Conservation (phyloP, 2,797 vertebrate genomes). For the Pseudomugil gertrudae region DNA sequence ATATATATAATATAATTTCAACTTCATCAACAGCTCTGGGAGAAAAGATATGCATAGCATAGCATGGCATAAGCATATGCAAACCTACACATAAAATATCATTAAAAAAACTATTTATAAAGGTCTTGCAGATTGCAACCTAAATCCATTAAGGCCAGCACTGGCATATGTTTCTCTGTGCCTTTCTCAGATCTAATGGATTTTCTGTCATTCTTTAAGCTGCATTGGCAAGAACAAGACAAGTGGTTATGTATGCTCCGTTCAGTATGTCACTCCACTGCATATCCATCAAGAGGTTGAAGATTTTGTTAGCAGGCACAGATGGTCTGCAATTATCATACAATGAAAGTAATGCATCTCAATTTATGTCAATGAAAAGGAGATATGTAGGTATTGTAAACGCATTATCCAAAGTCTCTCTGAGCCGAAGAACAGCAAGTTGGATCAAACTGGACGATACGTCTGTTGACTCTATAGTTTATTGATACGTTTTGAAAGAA, state of each 20-base stretch:
- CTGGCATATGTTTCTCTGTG: conserved; percentile 49
- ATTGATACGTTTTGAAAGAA: conserved; percentile 40
- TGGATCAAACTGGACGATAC: conserved; percentile 57
- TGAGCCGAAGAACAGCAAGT: conserved; percentile 48
- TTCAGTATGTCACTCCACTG: conserved; percentile 61
- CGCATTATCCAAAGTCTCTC: conserved; percentile 60
- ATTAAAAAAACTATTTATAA: conserved; percentile 7
- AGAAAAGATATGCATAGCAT: conserved; percentile 5
- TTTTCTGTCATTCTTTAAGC: conserved; percentile 72
- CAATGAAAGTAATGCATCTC: conserved; percentile 75
- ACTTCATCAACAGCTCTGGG: conserved; percentile 41
- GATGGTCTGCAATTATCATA: conserved; percentile 77
- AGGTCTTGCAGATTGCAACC: conserved; percentile 36
- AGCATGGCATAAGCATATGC: not conserved
- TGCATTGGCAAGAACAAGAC: conserved; percentile 63
- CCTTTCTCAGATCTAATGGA: conserved; percentile 64
- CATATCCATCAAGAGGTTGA: conserved; percentile 71
- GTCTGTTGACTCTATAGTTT: conserved; percentile 53
- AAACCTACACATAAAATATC: conserved; percentile 4
- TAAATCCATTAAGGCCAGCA: conserved; percentile 49
- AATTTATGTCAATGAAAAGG: conserved; percentile 73
- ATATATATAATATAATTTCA: conserved; percentile 41
- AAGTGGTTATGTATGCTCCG: conserved; percentile 56
- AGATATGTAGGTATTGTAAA: conserved; percentile 69
- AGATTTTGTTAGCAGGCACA: conserved; percentile 75